Evolutionary conservation across 2,888 invertebrate species (phyloP).

Genomic region (Caenorhabditis zanzibari): DNA sequence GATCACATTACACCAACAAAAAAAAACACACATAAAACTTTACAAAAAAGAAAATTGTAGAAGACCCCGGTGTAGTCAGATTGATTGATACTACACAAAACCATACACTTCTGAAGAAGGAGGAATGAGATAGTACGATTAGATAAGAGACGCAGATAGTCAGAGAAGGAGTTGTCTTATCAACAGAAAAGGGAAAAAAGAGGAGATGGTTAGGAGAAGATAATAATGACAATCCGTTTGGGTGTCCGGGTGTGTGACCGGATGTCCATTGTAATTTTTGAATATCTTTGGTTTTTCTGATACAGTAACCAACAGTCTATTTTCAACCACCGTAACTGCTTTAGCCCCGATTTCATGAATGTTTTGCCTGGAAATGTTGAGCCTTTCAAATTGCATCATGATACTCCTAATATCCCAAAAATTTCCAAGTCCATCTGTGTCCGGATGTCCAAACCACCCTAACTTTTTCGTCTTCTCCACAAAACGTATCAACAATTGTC

Average conservation of each 20-base stretch:
- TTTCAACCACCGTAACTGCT: too few relatives aligned
- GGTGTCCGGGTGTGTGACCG: background rate
- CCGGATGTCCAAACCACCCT: background rate
- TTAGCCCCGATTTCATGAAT: too few relatives aligned
- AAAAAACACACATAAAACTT: background rate
- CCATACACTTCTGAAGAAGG: background rate
- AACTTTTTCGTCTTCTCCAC: background rate
- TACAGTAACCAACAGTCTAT: too few relatives aligned
- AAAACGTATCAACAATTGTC: background rate
- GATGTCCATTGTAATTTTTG: background rate
- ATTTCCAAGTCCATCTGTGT: background rate
- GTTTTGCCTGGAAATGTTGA: too few relatives aligned
- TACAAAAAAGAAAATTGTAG: constrained; percentile 8
- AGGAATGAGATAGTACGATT: background rate
- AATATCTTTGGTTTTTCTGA: too few relatives aligned
- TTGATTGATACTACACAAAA: constrained; percentile 14
- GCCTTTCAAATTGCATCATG: background rate
- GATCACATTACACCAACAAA: background rate
- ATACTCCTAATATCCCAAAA: background rate
- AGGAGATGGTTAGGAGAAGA: background rate
- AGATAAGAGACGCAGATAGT: background rate
- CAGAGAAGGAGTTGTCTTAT: constrained; percentile 1
- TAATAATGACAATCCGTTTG: background rate
- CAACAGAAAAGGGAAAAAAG: background rate
- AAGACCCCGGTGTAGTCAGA: constrained; percentile 41